A percentile compares a stretch with the other conserved stretches of the same genome.
Conservation (phyloP, 2,797 vertebrate genomes). For the Sebastes hubbsi region DNA sequence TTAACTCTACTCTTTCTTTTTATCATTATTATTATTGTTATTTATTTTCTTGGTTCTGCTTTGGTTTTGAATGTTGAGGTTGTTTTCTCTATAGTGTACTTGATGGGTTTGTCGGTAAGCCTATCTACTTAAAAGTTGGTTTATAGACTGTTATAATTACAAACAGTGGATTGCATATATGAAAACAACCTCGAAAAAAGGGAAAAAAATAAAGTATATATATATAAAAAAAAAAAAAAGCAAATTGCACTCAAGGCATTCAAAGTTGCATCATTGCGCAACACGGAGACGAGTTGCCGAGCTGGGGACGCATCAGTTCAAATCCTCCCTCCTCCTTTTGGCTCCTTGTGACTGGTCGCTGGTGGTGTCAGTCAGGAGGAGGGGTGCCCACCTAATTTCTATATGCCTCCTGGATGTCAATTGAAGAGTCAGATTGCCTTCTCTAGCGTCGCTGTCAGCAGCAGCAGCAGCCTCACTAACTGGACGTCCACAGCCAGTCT, state of each 20-base stretch:
- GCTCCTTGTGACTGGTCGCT: slow-evolving; percentile 75
- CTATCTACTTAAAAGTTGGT: no score
- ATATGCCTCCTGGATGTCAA: slow-evolving; percentile 79
- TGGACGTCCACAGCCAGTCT: slow-evolving; percentile 3
- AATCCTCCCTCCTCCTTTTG: slow-evolving; percentile 68
- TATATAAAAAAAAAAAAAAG: background rate
- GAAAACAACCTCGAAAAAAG: no score
- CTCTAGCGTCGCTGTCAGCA: slow-evolving; percentile 61
- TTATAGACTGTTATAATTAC: no score
- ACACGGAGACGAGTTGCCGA: slow-evolving; percentile 38
- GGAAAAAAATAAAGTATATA: no score
- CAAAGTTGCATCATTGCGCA: slow-evolving; percentile 71
- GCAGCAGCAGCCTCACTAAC: background rate
- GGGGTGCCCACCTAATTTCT: slow-evolving; percentile 77
- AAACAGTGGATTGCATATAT: no score
- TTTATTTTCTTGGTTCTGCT: no score
- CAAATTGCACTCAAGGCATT: slow-evolving; percentile 32
- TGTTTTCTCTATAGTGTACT: no score
- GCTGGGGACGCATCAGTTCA: slow-evolving; percentile 38
- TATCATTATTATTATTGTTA: no score
- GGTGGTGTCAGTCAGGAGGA: slow-evolving; percentile 74
- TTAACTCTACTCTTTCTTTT: no score
- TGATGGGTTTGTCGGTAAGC: no score
- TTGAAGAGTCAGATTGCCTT: slow-evolving; percentile 73
- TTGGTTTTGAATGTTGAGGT: no score